phyloP scores from a whole-genome alignment of 1,140 invertebrate genomes.

The Microplitis demolitor region DNA sequence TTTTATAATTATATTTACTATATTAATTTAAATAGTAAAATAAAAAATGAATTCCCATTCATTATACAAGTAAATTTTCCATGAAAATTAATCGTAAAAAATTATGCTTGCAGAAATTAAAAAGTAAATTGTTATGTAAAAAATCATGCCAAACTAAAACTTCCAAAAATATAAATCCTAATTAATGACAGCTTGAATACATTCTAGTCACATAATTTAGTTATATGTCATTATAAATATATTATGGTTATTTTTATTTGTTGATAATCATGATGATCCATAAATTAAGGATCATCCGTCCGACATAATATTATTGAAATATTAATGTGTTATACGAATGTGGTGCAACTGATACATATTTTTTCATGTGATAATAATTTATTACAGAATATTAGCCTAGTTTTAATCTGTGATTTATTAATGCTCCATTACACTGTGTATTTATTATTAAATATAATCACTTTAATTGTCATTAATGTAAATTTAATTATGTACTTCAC shows the following conservation, averaged over 20 bases:
- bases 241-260: background rate
- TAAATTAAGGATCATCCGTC: constrained; percentile 39
- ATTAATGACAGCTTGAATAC: background rate
- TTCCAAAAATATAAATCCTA: background rate
- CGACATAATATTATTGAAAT: constrained; percentile 32
- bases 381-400: constrained; percentile 49
- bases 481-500: background rate
- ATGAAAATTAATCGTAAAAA: background rate
- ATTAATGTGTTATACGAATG: constrained; percentile 1
- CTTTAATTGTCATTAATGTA: background rate
- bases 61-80: background rate
- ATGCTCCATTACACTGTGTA: constrained; percentile 32
- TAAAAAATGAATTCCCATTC: too few species aligned
- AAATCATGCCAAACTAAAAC: constrained; percentile 1
- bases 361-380: constrained; percentile 56
- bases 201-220: too few species aligned
- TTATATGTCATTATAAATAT: background rate
- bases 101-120: background rate
- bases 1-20: too few species aligned
- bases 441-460: background rate
- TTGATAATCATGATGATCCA: constrained; percentile 34
- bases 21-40: too few species aligned
- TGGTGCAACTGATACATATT: constrained; percentile 49
- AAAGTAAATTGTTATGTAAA: too few species aligned
- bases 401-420: constrained; percentile 54